Percentiles rank a stretch among this genome's conserved stretches.
Evolutionary conservation across 2,888 invertebrate species (phyloP).

Genomic region (Sarcophaga variegata): DNA sequence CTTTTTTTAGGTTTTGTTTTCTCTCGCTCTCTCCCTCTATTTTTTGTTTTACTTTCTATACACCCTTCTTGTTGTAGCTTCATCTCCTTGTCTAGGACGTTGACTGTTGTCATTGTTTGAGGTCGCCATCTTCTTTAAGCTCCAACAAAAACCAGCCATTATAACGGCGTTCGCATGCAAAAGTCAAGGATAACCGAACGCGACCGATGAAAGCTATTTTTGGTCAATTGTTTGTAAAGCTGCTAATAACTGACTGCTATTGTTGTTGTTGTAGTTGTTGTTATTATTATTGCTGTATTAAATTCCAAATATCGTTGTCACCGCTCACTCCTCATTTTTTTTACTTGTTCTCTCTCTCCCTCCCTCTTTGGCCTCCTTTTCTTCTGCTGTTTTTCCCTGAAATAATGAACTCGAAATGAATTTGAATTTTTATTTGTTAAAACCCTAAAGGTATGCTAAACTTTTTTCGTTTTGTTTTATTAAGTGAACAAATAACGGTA

Average conservation of each 20-base stretch:
- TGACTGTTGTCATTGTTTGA: constrained; percentile 73
- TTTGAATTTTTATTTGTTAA: neutral
- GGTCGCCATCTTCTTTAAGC: constrained; percentile 63
- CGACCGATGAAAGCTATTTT: constrained; percentile 45
- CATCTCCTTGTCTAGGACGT: constrained; percentile 71
- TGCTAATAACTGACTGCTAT: constrained; percentile 19
- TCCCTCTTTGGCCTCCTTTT: neutral
- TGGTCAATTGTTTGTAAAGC: constrained; percentile 50
- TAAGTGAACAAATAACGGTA: neutral
- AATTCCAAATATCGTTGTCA: too few species aligned
- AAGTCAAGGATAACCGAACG: constrained; percentile 62
- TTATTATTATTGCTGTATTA: neutral
- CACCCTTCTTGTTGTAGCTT: too few species aligned
- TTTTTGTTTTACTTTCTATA: neutral
- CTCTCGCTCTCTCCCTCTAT: neutral
- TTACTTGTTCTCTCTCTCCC: too few species aligned
- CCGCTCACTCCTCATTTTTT: too few species aligned
- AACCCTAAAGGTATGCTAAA: constrained; percentile 25
- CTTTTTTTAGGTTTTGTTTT: constrained; percentile 6
- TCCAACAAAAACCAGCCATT: constrained; percentile 1
- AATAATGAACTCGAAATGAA: neutral
- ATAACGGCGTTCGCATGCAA: constrained; percentile 21
- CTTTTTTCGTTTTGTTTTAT: neutral
- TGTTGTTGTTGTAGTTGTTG: neutral
- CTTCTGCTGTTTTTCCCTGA: neutral